Percentiles rank a stretch among this genome's conserved stretches.
phyloP scores from a whole-genome alignment of 2,113 vertebrate genomes.

The Sylvietta virens region DNA sequence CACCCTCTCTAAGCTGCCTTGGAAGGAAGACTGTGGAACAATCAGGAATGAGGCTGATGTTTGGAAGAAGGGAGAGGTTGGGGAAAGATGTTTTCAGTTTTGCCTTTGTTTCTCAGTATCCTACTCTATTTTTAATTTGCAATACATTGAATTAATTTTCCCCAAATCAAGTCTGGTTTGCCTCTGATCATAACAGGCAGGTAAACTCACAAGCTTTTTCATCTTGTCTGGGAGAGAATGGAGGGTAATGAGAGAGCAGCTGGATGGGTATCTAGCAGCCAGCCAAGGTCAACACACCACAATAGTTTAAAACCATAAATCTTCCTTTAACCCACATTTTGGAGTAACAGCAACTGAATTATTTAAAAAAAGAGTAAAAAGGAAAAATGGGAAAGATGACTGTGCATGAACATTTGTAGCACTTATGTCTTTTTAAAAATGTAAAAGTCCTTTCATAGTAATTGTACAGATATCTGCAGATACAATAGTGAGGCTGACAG shows the following conservation, averaged over 20 bases:
- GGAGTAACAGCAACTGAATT: neutral
- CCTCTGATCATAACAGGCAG: neutral
- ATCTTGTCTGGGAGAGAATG: neutral
- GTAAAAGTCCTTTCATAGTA: neutral
- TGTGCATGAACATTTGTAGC: neutral
- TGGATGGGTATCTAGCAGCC: neutral
- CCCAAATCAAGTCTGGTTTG: neutral
- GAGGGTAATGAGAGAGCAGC: neutral
- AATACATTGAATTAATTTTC: neutral
- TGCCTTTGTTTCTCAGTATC: neutral
- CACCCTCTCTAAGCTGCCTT: neutral
- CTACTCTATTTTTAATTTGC: neutral
- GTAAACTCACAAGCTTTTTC: neutral
- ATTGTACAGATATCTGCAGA: neutral
- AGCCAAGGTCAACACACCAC: neutral
- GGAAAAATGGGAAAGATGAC: accelerated
- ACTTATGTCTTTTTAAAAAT: neutral
- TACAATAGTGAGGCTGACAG: neutral
- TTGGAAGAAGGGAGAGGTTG: neutral
- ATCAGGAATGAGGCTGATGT: neutral
- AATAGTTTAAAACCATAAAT: neutral
- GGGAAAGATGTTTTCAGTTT: neutral
- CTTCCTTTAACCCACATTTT: neutral
- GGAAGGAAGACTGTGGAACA: neutral
- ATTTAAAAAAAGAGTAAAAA: neutral